These are phyloP conservation scores for Trichonephila clavata DNA, from an alignment of 1,140 invertebrate genomes.

Conservation along the genomic window DNA sequence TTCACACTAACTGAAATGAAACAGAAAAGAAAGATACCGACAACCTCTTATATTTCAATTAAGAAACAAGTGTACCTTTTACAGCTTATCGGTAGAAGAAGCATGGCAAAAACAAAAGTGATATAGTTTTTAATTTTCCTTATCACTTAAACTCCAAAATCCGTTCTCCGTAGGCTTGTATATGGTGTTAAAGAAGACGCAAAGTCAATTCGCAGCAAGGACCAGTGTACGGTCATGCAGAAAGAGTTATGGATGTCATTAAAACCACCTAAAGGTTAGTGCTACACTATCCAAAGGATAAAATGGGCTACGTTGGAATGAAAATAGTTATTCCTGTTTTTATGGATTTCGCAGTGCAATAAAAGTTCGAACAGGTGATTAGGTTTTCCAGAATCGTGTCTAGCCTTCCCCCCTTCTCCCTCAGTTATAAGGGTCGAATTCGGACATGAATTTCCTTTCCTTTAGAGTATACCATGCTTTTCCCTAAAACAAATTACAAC, in stretches of 20 bases:
- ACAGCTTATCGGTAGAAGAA: background rate
- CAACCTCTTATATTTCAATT: background rate
- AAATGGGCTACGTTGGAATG: conserved; percentile 59
- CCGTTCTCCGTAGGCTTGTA: background rate
- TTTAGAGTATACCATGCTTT: background rate
- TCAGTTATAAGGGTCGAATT: conserved; percentile 38
- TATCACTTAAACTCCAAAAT: conserved; percentile 11
- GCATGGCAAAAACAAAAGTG: background rate
- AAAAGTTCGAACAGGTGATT: conserved; percentile 72
- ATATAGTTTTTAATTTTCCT: conserved; percentile 25
- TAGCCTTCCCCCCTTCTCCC: background rate
- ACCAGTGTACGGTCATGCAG: background rate
- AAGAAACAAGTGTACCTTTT: background rate
- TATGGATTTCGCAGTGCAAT: conserved; percentile 64
- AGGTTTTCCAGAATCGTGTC: conserved; percentile 64
- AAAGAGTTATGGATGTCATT: conserved; percentile 63
- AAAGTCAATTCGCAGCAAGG: conserved; percentile 29
- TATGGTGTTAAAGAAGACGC: conserved; percentile 21
- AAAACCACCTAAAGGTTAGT: conserved; percentile 68
- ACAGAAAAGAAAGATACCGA: background rate
- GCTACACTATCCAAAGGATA: conserved; percentile 57
- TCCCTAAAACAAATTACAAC: conserved; percentile 23
- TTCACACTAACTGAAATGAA: too few species aligned
- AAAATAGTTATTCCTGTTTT: conserved; percentile 71
- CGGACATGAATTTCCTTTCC: background rate